A percentile compares a stretch with the other conserved stretches of the same genome.
Evolutionary conservation across 2,113 vertebrate species (phyloP).

Genomic region (Colistium nudipinnis): DNA sequence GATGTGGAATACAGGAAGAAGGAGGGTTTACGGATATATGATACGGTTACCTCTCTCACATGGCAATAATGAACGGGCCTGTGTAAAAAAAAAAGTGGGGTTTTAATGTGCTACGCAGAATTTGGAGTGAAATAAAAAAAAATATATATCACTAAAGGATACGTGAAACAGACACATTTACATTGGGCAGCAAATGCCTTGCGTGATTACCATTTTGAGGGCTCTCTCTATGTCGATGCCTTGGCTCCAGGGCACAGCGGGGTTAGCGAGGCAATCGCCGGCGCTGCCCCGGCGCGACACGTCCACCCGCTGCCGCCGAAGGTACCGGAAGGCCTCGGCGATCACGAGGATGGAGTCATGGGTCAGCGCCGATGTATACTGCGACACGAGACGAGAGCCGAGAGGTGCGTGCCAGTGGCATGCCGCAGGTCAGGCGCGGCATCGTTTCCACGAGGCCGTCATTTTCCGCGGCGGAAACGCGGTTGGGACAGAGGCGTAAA

Average conservation of each 20-base stretch:
- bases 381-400: conserved; percentile 56
- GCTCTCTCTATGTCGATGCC: conserved; percentile 98
- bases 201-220: conserved; percentile 93
- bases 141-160: no score
- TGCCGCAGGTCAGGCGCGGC: neutral
- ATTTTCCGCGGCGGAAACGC: no score
- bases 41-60: no score
- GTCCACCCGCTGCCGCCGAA: conserved; percentile 94
- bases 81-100: no score
- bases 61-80: no score
- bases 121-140: no score
- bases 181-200: neutral
- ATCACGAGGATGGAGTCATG: conserved; percentile 96
- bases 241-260: conserved; percentile 98
- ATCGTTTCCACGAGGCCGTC: conserved; percentile 20
- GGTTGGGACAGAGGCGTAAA: no score
- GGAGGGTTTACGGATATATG: no score
- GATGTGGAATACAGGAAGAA: no score
- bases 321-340: conserved; percentile 94
- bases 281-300: conserved; percentile 95
- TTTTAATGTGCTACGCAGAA: no score
- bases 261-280: conserved; percentile 96
- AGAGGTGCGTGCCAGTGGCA: conserved; percentile 24
- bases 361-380: conserved; percentile 97
- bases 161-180: neutral